A percentile compares a stretch with the other conserved stretches of the same genome.
phyloP scores from a whole-genome alignment of 2,797 vertebrate species.

The Gymnopithys bicolor region DNA sequence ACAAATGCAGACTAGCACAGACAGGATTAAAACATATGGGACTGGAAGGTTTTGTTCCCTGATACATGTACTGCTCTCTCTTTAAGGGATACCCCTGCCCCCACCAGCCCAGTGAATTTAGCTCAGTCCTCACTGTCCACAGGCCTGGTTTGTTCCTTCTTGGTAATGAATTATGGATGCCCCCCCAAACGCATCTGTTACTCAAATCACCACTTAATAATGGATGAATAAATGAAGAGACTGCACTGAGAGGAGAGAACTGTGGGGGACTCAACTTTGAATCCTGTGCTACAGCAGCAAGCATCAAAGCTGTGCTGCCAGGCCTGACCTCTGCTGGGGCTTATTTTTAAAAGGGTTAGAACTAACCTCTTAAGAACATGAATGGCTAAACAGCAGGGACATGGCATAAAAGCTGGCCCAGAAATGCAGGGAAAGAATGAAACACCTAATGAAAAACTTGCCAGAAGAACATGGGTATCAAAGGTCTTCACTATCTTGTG shows the following conservation, averaged over 20 bases:
- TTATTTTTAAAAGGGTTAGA: slow-evolving; percentile 25
- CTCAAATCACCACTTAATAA: slow-evolving; percentile 74
- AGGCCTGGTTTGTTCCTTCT: neutral
- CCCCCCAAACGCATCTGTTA: slow-evolving; percentile 16
- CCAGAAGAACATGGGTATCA: neutral
- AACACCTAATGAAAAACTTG: neutral
- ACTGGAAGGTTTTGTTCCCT: neutral
- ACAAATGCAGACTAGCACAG: neutral
- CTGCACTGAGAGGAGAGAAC: slow-evolving; percentile 28
- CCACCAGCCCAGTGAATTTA: neutral
- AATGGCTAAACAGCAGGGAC: slow-evolving; percentile 31
- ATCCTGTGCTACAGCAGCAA: slow-evolving; percentile 32
- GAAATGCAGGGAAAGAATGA: neutral
- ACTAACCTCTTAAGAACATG: neutral
- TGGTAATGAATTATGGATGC: slow-evolving; percentile 62
- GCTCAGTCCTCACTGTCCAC: neutral
- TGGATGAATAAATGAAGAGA: slow-evolving; percentile 64
- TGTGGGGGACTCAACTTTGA: slow-evolving; percentile 57
- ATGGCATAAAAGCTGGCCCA: slow-evolving; percentile 9
- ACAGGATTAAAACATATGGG: neutral
- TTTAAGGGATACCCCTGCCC: neutral
- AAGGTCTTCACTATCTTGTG: neutral
- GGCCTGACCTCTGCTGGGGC: slow-evolving; percentile 27
- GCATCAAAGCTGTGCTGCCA: slow-evolving; percentile 61
- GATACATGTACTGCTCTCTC: neutral